Evolutionary conservation across 2,888 invertebrate genomes (phyloP).

Genomic region (Ernsta delagoae): DNA sequence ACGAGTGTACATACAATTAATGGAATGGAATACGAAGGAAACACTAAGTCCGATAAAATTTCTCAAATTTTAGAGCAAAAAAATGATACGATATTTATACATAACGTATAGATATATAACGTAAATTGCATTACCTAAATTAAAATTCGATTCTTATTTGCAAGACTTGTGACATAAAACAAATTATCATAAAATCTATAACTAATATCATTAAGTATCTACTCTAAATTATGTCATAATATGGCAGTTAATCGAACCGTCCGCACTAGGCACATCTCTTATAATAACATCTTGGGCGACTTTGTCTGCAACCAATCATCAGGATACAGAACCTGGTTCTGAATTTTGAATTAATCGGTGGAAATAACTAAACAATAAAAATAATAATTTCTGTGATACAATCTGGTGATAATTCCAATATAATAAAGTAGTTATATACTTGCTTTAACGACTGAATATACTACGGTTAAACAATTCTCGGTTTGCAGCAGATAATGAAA

Average conservation of each 20-base stretch:
- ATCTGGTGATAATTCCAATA: conserved; percentile 28
- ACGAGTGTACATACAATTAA: conserved; percentile 70
- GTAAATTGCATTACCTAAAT: conserved; percentile 66
- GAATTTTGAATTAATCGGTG: conserved; percentile 79
- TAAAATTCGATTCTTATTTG: conserved; percentile 77
- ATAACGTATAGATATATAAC: conserved; percentile 50
- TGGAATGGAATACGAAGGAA: conserved; percentile 61
- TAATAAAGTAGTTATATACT: background rate
- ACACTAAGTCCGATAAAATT: conserved; percentile 56
- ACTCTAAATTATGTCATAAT: conserved; percentile 83
- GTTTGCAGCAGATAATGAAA: no score
- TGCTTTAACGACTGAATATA: no score
- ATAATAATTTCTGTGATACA: conserved; percentile 35
- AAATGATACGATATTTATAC: conserved; percentile 24
- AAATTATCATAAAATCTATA: conserved; percentile 72
- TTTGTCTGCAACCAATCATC: conserved; percentile 61
- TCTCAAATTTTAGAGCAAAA: conserved; percentile 56
- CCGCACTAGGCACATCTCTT: conserved; percentile 74
- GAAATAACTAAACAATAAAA: conserved; percentile 58
- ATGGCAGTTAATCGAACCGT: conserved; percentile 84
- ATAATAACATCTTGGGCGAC: conserved; percentile 60
- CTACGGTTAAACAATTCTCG: no score
- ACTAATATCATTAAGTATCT: conserved; percentile 69
- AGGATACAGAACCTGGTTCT: conserved; percentile 73
- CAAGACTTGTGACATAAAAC: conserved; percentile 73